Evolutionary conservation across 2,888 invertebrate species (phyloP).

Genomic region (Hipparchia sbordonii): DNA sequence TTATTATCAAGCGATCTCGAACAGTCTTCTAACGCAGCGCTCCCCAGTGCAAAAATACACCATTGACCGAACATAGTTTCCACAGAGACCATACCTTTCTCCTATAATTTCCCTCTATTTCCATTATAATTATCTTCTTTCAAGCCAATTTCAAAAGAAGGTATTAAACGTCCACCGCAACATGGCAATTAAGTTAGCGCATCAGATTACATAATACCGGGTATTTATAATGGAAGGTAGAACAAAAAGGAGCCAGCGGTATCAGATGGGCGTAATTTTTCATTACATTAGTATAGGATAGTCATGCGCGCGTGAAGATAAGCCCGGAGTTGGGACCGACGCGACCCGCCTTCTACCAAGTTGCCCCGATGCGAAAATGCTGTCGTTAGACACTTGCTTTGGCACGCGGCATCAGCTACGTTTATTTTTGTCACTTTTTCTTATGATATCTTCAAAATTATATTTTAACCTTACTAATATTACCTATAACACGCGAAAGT

Average conservation of each 20-base stretch:
- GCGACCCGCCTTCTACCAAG: conserved; percentile 57
- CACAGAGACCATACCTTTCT: not conserved
- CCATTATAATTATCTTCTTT: conserved; percentile 28
- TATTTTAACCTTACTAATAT: too few relatives aligned
- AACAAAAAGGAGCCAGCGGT: conserved; percentile 62
- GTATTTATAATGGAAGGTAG: conserved; percentile 40
- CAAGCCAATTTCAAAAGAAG: conserved; percentile 33
- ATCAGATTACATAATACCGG: conserved; percentile 42
- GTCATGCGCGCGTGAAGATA: conserved; percentile 80
- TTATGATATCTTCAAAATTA: too few relatives aligned
- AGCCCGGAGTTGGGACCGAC: conserved; percentile 52
- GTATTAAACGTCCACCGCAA: conserved; percentile 33
- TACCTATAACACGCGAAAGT: too few relatives aligned
- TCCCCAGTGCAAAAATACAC: not conserved
- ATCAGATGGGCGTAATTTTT: conserved; percentile 81
- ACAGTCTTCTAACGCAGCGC: not conserved
- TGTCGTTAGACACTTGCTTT: conserved; percentile 27
- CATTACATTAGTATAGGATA: conserved; percentile 80
- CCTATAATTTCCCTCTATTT: conserved; percentile 34
- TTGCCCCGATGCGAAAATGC: conserved; percentile 42
- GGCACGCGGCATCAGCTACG: not conserved
- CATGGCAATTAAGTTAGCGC: conserved; percentile 40
- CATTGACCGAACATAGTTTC: conserved; percentile 10
- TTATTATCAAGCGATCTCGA: too few relatives aligned
- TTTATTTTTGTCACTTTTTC: not conserved